Conservation (phyloP, 1,140 invertebrate species). For the Drosophila baimaii region DNA sequence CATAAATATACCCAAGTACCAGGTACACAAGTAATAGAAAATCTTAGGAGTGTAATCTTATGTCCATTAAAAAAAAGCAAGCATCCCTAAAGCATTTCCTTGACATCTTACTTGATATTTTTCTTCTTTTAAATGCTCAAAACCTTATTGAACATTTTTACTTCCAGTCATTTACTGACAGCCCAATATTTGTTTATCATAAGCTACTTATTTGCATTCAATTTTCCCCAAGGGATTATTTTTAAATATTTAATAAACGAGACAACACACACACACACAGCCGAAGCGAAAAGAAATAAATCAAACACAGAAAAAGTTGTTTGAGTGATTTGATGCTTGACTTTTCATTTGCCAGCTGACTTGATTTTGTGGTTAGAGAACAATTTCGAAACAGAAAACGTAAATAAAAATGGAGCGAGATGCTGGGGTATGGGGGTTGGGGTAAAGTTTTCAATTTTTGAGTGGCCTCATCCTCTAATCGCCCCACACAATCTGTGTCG, state of each 20-base stretch:
- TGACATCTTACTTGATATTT: too few relatives aligned
- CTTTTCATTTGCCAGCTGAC: slow-evolving; percentile 22
- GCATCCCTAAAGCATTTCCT: too few relatives aligned
- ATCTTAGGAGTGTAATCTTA: too few relatives aligned
- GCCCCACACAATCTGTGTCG: slow-evolving; percentile 24
- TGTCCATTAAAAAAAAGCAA: too few relatives aligned
- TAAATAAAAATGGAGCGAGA: slow-evolving; percentile 7
- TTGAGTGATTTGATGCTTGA: slow-evolving; percentile 47
- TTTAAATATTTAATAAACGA: slow-evolving; percentile 50
- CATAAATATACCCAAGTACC: too few relatives aligned
- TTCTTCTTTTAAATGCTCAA: too few relatives aligned
- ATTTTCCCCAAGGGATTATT: slow-evolving; percentile 39
- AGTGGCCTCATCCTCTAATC: slow-evolving; percentile 57
- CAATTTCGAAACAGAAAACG: slow-evolving; percentile 1
- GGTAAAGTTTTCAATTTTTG: slow-evolving; percentile 51
- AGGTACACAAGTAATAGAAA: too few relatives aligned
- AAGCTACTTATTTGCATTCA: slow-evolving; percentile 52
- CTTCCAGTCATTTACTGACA: slow-evolving; percentile 15
- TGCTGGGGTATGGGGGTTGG: background rate
- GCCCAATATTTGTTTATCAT: slow-evolving; percentile 30
- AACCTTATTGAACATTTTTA: slow-evolving; percentile 10
- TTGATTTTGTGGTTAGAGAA: slow-evolving; percentile 28
- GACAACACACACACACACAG: background rate
- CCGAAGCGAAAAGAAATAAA: slow-evolving; percentile 10
- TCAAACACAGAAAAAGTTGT: slow-evolving; percentile 16